Conservation (phyloP, 2,113 vertebrate species). For the Myanophis thanlyinensis region DNA sequence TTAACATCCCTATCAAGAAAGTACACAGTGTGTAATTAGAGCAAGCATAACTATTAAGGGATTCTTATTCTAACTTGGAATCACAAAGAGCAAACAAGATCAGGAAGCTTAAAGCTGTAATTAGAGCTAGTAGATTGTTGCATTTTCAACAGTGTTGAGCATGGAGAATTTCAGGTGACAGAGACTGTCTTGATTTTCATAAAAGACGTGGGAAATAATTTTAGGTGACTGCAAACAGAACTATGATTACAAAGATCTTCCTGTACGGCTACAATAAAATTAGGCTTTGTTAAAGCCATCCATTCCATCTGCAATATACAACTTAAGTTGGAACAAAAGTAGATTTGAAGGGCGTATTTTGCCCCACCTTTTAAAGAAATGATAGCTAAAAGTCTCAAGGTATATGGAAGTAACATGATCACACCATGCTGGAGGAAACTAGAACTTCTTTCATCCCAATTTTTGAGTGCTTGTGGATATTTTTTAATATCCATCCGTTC, state of each 20-base stretch:
- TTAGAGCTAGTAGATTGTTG: background rate
- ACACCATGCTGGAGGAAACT: background rate
- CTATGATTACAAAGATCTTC: background rate
- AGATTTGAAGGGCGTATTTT: background rate
- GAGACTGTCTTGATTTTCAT: background rate
- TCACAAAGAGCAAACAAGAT: slow-evolving; percentile 13
- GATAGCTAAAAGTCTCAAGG: background rate
- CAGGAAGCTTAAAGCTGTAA: background rate
- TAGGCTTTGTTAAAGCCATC: background rate
- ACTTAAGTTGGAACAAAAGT: background rate
- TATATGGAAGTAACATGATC: background rate
- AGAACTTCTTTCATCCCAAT: background rate
- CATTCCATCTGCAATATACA: background rate
- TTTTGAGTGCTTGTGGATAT: background rate
- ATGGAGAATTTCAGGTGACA: background rate
- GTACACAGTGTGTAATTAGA: background rate
- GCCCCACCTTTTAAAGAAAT: background rate
- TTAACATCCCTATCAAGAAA: background rate
- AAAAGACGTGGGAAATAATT: background rate
- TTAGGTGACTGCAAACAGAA: background rate
- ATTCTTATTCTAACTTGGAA: slow-evolving; percentile 2
- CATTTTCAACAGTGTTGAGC: background rate
- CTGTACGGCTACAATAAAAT: background rate
- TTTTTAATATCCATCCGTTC: background rate
- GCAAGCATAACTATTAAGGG: slow-evolving; percentile 15